Evolutionary conservation across 2,797 vertebrate species (phyloP).

Genomic region (Fratercula arctica): DNA sequence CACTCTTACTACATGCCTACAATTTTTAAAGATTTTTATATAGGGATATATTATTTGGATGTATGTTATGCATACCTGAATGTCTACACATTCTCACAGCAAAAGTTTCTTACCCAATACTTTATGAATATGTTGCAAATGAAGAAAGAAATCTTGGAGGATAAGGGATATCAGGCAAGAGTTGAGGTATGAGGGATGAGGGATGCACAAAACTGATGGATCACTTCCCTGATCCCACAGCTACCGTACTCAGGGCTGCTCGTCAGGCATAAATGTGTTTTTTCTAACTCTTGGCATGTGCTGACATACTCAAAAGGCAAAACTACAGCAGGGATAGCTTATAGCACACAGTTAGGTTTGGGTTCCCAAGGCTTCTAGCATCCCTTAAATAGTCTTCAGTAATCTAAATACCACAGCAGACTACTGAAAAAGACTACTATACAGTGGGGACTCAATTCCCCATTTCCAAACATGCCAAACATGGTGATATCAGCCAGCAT

Average conservation of each 20-base stretch:
- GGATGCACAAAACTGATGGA: neutral
- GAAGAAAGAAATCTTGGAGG: neutral
- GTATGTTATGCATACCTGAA: neutral
- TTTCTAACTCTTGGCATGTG: neutral
- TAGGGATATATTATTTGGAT: neutral
- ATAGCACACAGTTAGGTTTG: neutral
- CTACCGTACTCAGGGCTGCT: neutral
- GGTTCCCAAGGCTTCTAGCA: neutral
- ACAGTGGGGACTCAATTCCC: neutral
- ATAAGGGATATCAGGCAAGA: neutral
- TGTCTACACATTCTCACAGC: neutral
- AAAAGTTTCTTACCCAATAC: neutral
- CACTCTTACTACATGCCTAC: neutral
- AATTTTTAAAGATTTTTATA: constrained; percentile 12
- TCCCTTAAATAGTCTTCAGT: neutral
- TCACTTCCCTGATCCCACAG: neutral
- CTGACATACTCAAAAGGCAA: neutral
- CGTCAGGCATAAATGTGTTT: neutral
- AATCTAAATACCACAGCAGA: neutral
- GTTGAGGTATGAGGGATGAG: neutral
- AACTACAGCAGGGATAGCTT: neutral
- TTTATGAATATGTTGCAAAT: neutral
- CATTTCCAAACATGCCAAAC: neutral
- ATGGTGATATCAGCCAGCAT: neutral
- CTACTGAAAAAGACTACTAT: neutral